Evolutionary conservation across 1,140 invertebrate species (phyloP), one percentile per base, ranked within the genome.

Genomic region (Meloidogyne floridensis): DNA sequence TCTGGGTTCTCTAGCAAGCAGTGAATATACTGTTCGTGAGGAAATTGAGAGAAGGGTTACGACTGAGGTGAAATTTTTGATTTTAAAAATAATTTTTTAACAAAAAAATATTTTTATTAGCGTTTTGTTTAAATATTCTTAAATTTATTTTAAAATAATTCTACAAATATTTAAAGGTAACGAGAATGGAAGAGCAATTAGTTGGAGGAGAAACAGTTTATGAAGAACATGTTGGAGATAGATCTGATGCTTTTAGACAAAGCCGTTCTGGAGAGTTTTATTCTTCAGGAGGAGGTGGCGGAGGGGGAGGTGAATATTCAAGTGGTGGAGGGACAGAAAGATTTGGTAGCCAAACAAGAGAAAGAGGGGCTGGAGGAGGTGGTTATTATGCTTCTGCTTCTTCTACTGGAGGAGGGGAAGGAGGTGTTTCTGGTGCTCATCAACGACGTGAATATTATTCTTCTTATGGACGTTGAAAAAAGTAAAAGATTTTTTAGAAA

Each of bases 11-110:
- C 18, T 86, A 20, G 86, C 56, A 11, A 87, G 84, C 43, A 85
- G 82, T 75, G 88, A 89, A 77, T 89, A 88, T 80, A 89, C 88
- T 18, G 89, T 90, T 72, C 84, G 86, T 3, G 88, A 89, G 74
- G 88, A 89, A 81, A 84, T 89, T 71, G 88, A 89, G 73, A 79
- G 88, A 75, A 72, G 87, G 15, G 88, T 88, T 6, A 90, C 81
- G 6, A 89, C 88, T 51, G 88, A 79, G 9, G 77, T 79, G 20
- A 54, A 11, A n/a, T n/a, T 59, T 15, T 59, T 65, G 5, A 6
- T 65, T 65, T 65, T 15, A 15, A 15, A 15, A 59, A 15, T 59
- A 59, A 59, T 59, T 59, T 59, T n/a, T 32, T 32, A 32, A 32
- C 32, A 32, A 32, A 32, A n/a, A 59, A 59, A 11, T 56, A 13